Conservation (phyloP, 2,888 invertebrate genomes). For the Alloscopus bannaensis region DNA sequence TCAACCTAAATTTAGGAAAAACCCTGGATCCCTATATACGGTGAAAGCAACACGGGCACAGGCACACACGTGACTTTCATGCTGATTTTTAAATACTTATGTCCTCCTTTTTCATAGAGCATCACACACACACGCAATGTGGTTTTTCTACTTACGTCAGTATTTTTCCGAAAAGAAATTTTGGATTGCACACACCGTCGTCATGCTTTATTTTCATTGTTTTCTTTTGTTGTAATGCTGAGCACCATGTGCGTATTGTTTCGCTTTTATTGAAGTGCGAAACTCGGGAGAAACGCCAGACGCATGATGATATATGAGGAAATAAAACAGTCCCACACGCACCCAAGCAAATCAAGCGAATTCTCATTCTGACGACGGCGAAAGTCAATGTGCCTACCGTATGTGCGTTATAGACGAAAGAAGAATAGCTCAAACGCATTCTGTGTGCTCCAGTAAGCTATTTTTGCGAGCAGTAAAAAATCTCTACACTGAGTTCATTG, state of each 20-base stretch:
- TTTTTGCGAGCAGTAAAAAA: background rate
- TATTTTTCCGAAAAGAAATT: background rate
- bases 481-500: conserved; percentile 43
- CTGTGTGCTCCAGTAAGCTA: background rate
- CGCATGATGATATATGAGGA: background rate
- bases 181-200: background rate
- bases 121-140: background rate
- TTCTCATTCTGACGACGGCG: too few species aligned
- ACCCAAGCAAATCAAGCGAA: background rate
- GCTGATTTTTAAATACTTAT: conserved; percentile 21
- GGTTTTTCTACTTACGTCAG: background rate
- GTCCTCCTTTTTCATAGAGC: conserved; percentile 19
- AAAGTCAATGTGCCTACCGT: too few species aligned
- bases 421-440: background rate
- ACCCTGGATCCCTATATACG: conserved; percentile 1
- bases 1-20: conserved; percentile 47
- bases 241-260: conserved; percentile 16
- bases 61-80: conserved; percentile 29
- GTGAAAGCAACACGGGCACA: background rate
- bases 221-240: background rate
- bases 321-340: background rate
- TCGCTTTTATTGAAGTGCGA: conserved; percentile 31
- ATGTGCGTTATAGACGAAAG: too few species aligned
- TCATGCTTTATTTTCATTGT: conserved; percentile 2
- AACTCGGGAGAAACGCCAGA: conserved; percentile 12